phyloP scores from a whole-genome alignment of 2,113 vertebrate genomes.

The Oncorhynchus keta region DNA sequence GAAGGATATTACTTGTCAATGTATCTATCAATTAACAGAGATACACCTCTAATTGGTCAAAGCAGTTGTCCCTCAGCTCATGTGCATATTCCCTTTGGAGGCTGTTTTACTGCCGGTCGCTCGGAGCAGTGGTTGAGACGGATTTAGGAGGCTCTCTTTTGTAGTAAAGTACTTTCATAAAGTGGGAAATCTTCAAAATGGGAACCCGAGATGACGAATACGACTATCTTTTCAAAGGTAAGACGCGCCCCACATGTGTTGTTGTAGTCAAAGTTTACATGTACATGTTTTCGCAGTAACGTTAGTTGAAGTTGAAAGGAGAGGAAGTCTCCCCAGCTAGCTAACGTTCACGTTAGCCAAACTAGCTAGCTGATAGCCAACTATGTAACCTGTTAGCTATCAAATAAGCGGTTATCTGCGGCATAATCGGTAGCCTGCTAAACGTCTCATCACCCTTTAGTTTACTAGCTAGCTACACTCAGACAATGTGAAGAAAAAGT shows the following conservation, averaged over 20 bases:
- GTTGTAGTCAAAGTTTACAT: too few relatives aligned
- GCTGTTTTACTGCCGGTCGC: conserved; percentile 21
- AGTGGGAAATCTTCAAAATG: conserved; percentile 54
- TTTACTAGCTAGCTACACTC: too few relatives aligned
- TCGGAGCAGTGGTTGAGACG: conserved; percentile 17
- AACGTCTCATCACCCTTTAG: too few relatives aligned
- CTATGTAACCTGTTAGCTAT: too few relatives aligned
- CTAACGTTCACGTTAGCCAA: not conserved
- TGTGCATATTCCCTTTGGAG: conserved; percentile 36
- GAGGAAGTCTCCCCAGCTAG: conserved; percentile 52
- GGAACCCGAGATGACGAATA: conserved; percentile 79
- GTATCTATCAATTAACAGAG: not conserved
- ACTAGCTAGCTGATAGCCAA: conserved; percentile 47
- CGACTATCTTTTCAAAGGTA: conserved; percentile 81
- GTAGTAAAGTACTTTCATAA: conserved; percentile 28
- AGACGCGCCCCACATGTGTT: not conserved
- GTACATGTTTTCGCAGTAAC: not conserved
- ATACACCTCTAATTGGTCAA: conserved; percentile 45
- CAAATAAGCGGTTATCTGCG: too few relatives aligned
- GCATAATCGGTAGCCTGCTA: too few relatives aligned
- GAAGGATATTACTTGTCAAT: conserved; percentile 17
- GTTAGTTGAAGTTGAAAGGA: conserved; percentile 6
- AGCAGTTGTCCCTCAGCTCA: conserved; percentile 24
- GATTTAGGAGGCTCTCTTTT: conserved; percentile 3
- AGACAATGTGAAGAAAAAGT: too few relatives aligned